These are phyloP conservation scores for Papilio machaon DNA, from an alignment of 1,140 invertebrate genomes.

Conservation along the genomic window DNA sequence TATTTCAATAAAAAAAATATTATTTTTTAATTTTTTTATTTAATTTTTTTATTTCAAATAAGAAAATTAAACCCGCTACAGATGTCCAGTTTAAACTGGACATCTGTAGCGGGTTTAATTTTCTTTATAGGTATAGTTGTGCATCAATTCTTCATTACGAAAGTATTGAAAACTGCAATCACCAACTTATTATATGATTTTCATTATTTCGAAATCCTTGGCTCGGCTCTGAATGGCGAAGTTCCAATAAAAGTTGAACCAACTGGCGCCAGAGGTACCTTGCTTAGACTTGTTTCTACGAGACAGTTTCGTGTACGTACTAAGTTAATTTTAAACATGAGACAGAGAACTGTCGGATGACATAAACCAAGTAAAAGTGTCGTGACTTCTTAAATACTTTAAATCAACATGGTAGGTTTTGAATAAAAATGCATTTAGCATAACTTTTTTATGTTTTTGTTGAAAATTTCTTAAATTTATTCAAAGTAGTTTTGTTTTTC, in stretches of 20 bases:
- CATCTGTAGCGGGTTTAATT: too few relatives aligned
- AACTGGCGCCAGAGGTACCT: not conserved
- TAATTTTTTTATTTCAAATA: too few relatives aligned
- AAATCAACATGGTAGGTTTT: too few relatives aligned
- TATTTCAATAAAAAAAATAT: too few relatives aligned
- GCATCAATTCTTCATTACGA: not conserved
- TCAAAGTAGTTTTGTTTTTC: not conserved
- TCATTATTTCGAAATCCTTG: conserved; percentile 1
- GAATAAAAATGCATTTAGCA: too few relatives aligned
- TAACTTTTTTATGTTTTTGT: not conserved
- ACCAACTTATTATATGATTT: conserved; percentile 6
- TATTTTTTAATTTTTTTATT: too few relatives aligned
- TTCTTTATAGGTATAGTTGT: too few relatives aligned
- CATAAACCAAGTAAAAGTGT: not conserved
- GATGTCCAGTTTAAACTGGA: too few relatives aligned
- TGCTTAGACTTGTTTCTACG: not conserved
- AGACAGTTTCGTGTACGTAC: not conserved
- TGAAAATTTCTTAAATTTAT: not conserved
- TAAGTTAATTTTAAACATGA: not conserved
- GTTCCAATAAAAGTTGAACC: conserved; percentile 23
- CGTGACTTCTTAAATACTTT: not conserved
- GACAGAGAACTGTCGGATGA: not conserved
- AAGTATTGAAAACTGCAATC: not conserved
- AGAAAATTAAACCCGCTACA: too few relatives aligned
- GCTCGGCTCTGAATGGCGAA: not conserved